These are phyloP conservation scores for Crypturellus tataupa DNA, from an alignment of 2,797 vertebrate genomes.

Conservation along the genomic window DNA sequence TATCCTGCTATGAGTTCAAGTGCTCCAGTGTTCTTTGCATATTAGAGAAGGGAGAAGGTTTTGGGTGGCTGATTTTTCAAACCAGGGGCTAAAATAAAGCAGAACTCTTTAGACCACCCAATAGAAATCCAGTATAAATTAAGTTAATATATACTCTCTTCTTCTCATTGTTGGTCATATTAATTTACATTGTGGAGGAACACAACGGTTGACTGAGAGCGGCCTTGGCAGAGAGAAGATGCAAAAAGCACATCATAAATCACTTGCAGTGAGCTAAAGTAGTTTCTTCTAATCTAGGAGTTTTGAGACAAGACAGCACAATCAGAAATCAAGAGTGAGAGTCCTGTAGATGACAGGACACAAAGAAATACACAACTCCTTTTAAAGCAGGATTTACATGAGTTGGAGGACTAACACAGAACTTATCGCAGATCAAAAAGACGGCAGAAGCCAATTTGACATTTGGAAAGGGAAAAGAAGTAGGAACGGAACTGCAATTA, in stretches of 20 bases:
- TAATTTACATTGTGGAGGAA: not conserved
- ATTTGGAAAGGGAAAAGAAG: conserved; percentile 7
- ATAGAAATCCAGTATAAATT: not conserved
- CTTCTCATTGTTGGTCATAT: not conserved
- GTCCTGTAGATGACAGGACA: not conserved
- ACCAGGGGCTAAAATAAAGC: not conserved
- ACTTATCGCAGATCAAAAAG: conserved; percentile 23
- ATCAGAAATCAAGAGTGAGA: not conserved
- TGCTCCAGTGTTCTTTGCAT: not conserved
- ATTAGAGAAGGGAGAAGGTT: not conserved
- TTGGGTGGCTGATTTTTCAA: not conserved
- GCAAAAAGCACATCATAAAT: not conserved
- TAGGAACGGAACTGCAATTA: conserved; percentile 18
- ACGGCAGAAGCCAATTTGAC: not conserved
- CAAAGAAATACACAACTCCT: not conserved
- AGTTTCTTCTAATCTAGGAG: not conserved
- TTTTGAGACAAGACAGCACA: not conserved
- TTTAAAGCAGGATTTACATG: conserved; percentile 8
- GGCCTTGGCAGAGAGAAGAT: not conserved
- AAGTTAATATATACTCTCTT: not conserved
- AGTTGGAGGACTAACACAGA: not conserved
- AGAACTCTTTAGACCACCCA: not conserved
- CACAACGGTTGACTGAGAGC: not conserved
- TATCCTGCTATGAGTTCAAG: conserved; percentile 14
- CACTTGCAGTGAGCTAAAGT: not conserved